These are phyloP conservation scores for Ficedula albicollis DNA, from an alignment of 2,797 vertebrate species.

Conservation along the genomic window DNA sequence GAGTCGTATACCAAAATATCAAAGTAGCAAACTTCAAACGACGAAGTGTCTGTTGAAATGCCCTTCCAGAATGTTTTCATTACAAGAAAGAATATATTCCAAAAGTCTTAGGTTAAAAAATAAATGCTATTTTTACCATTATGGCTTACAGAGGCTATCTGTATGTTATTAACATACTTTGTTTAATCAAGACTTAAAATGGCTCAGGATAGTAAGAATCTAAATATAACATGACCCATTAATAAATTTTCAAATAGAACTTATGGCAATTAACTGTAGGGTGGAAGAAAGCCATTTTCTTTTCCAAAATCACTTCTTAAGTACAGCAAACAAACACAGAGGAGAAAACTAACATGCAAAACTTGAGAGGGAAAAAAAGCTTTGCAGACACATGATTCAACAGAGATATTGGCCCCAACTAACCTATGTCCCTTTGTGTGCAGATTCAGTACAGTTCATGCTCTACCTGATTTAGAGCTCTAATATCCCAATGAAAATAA, in stretches of 20 bases:
- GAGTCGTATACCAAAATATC: neutral
- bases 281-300: neutral
- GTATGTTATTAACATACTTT: neutral
- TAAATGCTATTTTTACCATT: neutral
- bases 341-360: neutral
- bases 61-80: neutral
- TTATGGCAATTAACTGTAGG: neutral
- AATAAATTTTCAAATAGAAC: neutral
- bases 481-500: neutral
- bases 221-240: neutral
- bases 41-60: neutral
- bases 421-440: neutral
- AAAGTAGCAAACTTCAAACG: neutral
- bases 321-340: neutral
- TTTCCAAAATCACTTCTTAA: neutral
- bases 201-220: neutral
- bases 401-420: neutral
- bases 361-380: neutral
- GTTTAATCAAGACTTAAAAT: neutral
- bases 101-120: neutral
- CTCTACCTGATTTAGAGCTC: neutral
- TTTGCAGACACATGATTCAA: neutral
- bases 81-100: neutral
- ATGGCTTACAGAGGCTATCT: neutral
- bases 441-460: neutral